Percentiles rank a stretch among this genome's conserved stretches.
Evolutionary conservation across 2,888 invertebrate genomes (phyloP).

Genomic region (Pyrrhosoma nymphula): DNA sequence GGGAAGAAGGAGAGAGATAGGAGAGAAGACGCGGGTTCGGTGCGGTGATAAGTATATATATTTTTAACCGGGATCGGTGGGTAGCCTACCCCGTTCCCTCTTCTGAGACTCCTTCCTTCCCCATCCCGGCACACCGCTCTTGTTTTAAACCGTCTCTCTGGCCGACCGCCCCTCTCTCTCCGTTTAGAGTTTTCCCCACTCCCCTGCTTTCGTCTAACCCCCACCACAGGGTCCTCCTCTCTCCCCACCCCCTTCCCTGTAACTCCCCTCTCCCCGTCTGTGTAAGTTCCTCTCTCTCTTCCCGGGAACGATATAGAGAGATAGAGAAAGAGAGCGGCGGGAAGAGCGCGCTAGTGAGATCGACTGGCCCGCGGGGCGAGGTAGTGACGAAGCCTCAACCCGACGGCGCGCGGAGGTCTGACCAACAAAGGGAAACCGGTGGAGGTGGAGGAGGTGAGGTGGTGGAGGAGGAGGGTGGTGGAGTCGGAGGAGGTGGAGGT

Average conservation of each 20-base stretch:
- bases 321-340: not conserved
- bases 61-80: slow-evolving; percentile 63
- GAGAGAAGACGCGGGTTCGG: slow-evolving; percentile 34
- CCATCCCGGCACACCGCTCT: not conserved
- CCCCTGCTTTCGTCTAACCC: not conserved
- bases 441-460: not conserved
- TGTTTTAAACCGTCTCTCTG: not conserved
- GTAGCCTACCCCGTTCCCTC: not conserved
- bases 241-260: not conserved
- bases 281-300: not conserved
- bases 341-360: not conserved
- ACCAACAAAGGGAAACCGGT: slow-evolving; percentile 54
- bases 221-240: not conserved
- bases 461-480: not conserved
- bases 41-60: slow-evolving; percentile 65
- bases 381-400: slow-evolving; percentile 24
- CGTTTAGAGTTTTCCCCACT: not conserved
- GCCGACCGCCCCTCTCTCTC: not conserved
- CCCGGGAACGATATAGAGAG: slow-evolving; percentile 24
- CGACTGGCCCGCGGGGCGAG: not conserved
- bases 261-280: not conserved
- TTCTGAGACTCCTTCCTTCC: not conserved
- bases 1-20: slow-evolving; percentile 4
- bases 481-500: not conserved
- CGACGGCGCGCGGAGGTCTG: not conserved